phyloP scores from a whole-genome alignment of 2,113 vertebrate species.

The Ptilorrhoa leucosticta region DNA sequence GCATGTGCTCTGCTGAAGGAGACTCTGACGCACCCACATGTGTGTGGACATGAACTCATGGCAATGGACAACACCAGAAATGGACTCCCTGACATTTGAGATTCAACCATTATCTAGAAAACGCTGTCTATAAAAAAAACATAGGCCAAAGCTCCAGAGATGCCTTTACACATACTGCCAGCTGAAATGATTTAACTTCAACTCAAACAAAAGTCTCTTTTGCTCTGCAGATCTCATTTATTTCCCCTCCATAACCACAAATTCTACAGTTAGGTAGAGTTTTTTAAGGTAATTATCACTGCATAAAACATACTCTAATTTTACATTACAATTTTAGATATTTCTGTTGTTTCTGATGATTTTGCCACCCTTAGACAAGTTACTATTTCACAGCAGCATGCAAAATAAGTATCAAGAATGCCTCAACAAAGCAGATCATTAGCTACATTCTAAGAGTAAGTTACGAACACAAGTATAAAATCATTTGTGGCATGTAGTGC shows the following conservation, averaged over 20 bases:
- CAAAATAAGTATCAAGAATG: not conserved
- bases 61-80: not conserved
- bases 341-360: not conserved
- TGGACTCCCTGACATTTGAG: not conserved
- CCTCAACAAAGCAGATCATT: not conserved
- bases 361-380: not conserved
- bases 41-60: not conserved
- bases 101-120: not conserved
- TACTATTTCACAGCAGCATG: not conserved
- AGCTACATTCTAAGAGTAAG: not conserved
- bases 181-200: not conserved
- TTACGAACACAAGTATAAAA: not conserved
- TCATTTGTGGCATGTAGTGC: not conserved
- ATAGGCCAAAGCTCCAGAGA: not conserved
- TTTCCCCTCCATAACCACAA: not conserved
- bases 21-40: rapidly evolving
- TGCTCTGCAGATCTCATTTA: not conserved
- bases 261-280: not conserved
- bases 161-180: not conserved
- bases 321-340: not conserved
- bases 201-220: not conserved
- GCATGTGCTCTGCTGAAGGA: not conserved
- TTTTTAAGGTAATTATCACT: not conserved
- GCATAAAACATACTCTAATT: not conserved
- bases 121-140: not conserved